Evolutionary conservation across 1,140 invertebrate genomes (phyloP).

Genomic region (Branchinecta lynchi): DNA sequence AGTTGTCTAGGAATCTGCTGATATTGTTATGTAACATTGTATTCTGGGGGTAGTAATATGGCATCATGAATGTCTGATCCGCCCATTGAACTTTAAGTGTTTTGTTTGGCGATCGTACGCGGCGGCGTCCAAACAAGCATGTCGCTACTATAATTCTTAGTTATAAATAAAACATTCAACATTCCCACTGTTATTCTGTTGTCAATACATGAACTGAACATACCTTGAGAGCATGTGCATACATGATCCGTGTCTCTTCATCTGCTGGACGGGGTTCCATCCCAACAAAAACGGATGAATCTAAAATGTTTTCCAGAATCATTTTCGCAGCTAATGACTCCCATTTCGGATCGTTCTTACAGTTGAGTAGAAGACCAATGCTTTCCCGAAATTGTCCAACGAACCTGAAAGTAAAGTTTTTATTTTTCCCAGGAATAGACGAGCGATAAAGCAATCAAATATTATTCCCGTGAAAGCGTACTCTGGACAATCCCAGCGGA

Average conservation of each 20-base stretch:
- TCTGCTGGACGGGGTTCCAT: neutral
- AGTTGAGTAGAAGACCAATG: neutral
- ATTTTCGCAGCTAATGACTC: neutral
- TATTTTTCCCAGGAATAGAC: neutral
- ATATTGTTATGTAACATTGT: too few relatives aligned
- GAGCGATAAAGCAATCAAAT: too few relatives aligned
- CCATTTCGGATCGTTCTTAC: neutral
- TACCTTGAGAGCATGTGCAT: neutral
- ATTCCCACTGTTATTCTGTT: neutral
- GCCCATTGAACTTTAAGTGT: too few relatives aligned
- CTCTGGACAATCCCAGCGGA: too few relatives aligned
- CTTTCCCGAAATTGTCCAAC: neutral
- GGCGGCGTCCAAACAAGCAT: too few relatives aligned
- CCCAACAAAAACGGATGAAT: neutral
- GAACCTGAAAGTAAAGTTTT: neutral
- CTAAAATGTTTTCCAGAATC: neutral
- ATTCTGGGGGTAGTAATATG: too few relatives aligned
- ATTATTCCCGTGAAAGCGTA: too few relatives aligned
- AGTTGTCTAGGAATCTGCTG: too few relatives aligned
- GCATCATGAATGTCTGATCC: too few relatives aligned
- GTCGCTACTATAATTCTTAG: too few relatives aligned
- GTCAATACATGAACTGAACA: neutral
- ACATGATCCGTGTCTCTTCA: neutral
- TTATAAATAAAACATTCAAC: too few relatives aligned
- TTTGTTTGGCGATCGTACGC: too few relatives aligned